These are phyloP conservation scores for Cydia amplana DNA, from an alignment of 1,140 invertebrate species.

Conservation along the genomic window DNA sequence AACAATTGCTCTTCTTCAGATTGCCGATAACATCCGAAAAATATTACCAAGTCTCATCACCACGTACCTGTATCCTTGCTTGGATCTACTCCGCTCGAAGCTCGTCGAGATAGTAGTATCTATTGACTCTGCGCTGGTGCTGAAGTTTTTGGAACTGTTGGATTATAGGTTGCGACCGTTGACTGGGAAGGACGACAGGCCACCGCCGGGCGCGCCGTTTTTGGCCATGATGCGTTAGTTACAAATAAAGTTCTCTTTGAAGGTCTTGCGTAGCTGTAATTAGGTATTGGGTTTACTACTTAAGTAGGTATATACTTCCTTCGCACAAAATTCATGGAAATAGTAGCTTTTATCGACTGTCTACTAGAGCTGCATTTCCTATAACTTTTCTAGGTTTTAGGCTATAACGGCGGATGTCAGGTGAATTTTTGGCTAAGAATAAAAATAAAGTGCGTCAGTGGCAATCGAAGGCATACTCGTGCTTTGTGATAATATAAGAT, in stretches of 20 bases:
- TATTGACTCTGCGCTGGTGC: conserved; percentile 80
- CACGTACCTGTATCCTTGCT: conserved; percentile 80
- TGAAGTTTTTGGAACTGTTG: conserved; percentile 81
- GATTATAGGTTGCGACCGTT: conserved; percentile 80
- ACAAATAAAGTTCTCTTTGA: too few species aligned
- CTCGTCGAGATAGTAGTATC: conserved; percentile 81
- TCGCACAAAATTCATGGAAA: too few species aligned
- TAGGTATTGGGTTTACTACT: too few species aligned
- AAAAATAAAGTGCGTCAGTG: too few species aligned
- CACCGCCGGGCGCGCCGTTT: conserved; percentile 74
- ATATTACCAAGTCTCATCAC: conserved; percentile 76
- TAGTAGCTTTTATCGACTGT: too few species aligned
- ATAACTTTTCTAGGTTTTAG: too few species aligned
- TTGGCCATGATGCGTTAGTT: conserved; percentile 80
- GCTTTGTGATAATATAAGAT: not conserved
- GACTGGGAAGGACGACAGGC: conserved; percentile 79
- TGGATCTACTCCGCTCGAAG: conserved; percentile 74
- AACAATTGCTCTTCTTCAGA: conserved; percentile 42
- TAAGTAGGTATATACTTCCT: too few species aligned
- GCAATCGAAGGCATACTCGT: too few species aligned
- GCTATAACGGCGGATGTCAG: too few species aligned
- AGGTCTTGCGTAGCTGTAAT: too few species aligned
- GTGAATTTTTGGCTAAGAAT: too few species aligned
- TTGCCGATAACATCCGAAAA: conserved; percentile 67
- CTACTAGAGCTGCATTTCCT: too few species aligned